Percentiles rank a stretch among this genome's conserved stretches.
Conservation (phyloP, 2,113 vertebrate genomes). For the Menura novaehollandiae region DNA sequence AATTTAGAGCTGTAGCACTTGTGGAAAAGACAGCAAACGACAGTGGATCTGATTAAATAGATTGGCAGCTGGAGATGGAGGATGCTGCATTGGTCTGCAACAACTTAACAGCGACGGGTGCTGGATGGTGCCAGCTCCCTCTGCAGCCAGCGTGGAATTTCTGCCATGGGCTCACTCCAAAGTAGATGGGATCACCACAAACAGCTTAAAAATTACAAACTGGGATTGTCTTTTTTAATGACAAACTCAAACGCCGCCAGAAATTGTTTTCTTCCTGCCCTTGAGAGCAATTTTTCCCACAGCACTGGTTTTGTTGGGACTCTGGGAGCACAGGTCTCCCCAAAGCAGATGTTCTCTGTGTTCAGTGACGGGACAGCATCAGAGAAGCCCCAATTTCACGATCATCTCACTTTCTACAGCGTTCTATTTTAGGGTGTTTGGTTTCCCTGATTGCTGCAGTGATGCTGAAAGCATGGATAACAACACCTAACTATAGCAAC, state of each 20-base stretch:
- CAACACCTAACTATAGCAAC: neutral
- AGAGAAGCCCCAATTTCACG: neutral
- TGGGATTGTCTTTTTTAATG: neutral
- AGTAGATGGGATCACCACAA: neutral
- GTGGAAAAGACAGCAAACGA: neutral
- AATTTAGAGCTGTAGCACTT: neutral
- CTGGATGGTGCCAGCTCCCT: neutral
- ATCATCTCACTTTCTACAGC: neutral
- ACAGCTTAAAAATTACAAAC: neutral
- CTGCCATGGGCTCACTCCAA: neutral
- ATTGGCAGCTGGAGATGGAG: neutral
- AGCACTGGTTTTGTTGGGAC: neutral
- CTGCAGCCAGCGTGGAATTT: neutral
- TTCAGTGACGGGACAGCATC: neutral
- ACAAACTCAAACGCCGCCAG: neutral
- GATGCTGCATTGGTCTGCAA: neutral
- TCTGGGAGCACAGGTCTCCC: neutral
- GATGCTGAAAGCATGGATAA: neutral
- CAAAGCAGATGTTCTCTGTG: neutral
- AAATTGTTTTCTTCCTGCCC: neutral
- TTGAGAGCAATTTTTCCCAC: neutral
- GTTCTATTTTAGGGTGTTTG: accelerated
- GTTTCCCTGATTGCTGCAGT: neutral
- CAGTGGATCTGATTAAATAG: neutral
- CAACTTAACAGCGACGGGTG: neutral